These are phyloP conservation scores for Chaetops frenatus DNA, from an alignment of 2,113 vertebrate genomes.

Conservation along the genomic window DNA sequence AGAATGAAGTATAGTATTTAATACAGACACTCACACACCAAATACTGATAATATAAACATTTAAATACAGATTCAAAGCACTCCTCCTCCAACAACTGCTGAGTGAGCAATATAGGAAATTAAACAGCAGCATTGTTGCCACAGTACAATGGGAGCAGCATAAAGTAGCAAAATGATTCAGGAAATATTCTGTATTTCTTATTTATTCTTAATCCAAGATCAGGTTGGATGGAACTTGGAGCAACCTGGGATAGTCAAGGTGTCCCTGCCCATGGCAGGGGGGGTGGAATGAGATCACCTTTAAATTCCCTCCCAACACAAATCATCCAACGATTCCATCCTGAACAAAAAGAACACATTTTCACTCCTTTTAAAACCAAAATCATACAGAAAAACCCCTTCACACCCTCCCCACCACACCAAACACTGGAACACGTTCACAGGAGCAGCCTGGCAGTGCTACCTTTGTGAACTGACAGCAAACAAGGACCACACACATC, in stretches of 20 bases:
- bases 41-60: not conserved
- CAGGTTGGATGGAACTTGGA: not conserved
- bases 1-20: not conserved
- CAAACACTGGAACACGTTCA: not conserved
- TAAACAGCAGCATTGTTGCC: not conserved
- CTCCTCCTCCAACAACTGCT: not conserved
- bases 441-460: not conserved
- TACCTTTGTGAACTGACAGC: not conserved
- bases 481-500: not conserved
- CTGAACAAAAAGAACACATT: not conserved
- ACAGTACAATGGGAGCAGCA: not conserved
- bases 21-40: not conserved
- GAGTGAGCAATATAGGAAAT: not conserved
- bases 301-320: not conserved
- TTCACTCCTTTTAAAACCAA: not conserved
- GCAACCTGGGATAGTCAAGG: not conserved
- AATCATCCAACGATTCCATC: not conserved
- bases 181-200: not conserved
- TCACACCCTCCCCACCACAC: not conserved
- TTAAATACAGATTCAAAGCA: not conserved
- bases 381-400: not conserved
- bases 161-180: not conserved
- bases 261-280: not conserved
- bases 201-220: not conserved
- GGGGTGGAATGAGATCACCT: too few species aligned